phyloP scores from a whole-genome alignment of 2,113 vertebrate genomes.

The Hippoglossus stenolepis region DNA sequence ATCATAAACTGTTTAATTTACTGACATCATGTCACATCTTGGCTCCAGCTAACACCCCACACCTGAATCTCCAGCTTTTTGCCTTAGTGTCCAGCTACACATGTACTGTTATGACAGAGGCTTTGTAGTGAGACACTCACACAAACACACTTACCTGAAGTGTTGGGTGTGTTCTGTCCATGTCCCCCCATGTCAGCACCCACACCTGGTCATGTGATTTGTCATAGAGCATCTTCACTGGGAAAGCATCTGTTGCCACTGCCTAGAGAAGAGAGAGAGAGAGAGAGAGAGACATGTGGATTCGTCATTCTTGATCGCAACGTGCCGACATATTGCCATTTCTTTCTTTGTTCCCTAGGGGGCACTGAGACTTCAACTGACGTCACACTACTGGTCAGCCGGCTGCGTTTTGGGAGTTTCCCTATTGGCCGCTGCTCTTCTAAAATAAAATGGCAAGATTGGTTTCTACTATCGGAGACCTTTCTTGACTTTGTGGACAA shows the following conservation, averaged over 20 bases:
- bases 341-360: background rate
- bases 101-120: background rate
- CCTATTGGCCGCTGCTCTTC: too few relatives aligned
- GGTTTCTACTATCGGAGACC: background rate
- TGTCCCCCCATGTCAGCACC: constrained; percentile 93
- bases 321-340: background rate
- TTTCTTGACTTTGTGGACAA: too few relatives aligned
- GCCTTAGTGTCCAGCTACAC: too few relatives aligned
- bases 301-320: background rate
- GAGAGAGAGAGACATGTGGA: background rate
- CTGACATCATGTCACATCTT: too few relatives aligned
- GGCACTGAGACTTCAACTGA: background rate
- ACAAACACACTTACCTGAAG: constrained; percentile 85
- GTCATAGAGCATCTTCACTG: constrained; percentile 93
- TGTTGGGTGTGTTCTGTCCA: constrained; percentile 83
- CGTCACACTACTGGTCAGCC: background rate
- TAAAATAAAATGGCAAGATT: background rate
- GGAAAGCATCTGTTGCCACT: constrained; percentile 89
- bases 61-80: too few relatives aligned
- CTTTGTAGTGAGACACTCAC: too few relatives aligned
- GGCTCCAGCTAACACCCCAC: too few relatives aligned
- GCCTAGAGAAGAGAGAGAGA: constrained; percentile 75
- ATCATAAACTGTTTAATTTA: too few relatives aligned
- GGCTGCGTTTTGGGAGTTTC: background rate
- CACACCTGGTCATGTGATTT: constrained; percentile 98